Evolutionary conservation across 1,140 invertebrate genomes (phyloP).

Genomic region (Listronotus oregonensis): DNA sequence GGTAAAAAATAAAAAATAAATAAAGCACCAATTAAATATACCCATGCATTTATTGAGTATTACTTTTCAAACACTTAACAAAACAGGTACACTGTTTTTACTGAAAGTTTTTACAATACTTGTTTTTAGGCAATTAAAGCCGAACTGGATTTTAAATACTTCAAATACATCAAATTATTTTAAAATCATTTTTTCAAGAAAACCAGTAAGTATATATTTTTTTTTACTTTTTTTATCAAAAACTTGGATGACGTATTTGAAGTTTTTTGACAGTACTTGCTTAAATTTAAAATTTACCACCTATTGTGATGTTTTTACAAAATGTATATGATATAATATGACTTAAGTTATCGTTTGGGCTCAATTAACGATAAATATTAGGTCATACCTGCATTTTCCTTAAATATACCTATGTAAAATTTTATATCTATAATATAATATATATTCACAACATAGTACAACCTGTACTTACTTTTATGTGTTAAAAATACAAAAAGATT

Average conservation of each 20-base stretch:
- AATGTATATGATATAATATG: background rate
- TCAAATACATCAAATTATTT: no score
- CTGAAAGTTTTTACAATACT: conserved; percentile 25
- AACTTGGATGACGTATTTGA: background rate
- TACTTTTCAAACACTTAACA: conserved; percentile 32
- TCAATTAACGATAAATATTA: conserved; percentile 25
- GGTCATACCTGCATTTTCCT: background rate
- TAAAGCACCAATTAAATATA: conserved; percentile 5
- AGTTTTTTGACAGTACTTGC: background rate
- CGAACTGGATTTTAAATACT: no score
- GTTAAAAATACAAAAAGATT: background rate
- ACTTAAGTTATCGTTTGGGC: conserved; percentile 18
- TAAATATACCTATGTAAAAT: background rate
- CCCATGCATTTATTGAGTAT: conserved; percentile 27
- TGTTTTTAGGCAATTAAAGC: background rate
- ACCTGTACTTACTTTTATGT: conserved; percentile 28
- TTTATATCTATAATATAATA: background rate
- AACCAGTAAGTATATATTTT: no score
- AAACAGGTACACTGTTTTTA: conserved; percentile 35
- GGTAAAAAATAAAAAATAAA: no score
- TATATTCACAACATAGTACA: conserved; percentile 31
- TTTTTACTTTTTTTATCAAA: background rate
- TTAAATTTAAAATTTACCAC: no score
- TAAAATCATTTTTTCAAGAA: no score
- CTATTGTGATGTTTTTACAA: background rate